Evolutionary conservation across 2,113 vertebrate genomes (phyloP).

Genomic region (Ceyx melanurus): DNA sequence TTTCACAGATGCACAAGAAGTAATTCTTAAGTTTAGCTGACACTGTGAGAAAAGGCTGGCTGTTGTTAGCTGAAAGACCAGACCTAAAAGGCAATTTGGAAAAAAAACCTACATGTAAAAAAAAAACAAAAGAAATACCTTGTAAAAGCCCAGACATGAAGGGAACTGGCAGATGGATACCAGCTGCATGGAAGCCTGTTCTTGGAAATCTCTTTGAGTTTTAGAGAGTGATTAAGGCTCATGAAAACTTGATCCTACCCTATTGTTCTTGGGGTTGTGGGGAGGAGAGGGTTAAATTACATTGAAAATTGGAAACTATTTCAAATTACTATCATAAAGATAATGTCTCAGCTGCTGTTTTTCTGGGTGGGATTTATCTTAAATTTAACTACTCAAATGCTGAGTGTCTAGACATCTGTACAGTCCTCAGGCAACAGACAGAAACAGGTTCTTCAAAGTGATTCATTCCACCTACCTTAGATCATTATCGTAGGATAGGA

Average conservation of each 20-base stretch:
- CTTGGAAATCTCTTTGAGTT: background rate
- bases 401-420: background rate
- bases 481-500: background rate
- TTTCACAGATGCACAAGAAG: background rate
- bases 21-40: background rate
- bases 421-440: background rate
- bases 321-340: background rate
- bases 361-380: background rate
- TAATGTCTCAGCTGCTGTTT: background rate
- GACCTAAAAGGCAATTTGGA: background rate
- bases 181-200: background rate
- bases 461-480: background rate
- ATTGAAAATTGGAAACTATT: background rate
- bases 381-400: background rate
- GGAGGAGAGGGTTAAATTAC: background rate
- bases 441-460: background rate
- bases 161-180: background rate
- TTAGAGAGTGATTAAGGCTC: background rate
- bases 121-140: background rate
- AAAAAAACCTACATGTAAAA: background rate
- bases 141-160: background rate
- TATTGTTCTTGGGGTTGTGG: background rate
- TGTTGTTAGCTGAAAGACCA: background rate
- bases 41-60: background rate
- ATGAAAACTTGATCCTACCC: background rate